Conservation (phyloP, 2,888 invertebrate species). For the Hypolimnas misippus region DNA sequence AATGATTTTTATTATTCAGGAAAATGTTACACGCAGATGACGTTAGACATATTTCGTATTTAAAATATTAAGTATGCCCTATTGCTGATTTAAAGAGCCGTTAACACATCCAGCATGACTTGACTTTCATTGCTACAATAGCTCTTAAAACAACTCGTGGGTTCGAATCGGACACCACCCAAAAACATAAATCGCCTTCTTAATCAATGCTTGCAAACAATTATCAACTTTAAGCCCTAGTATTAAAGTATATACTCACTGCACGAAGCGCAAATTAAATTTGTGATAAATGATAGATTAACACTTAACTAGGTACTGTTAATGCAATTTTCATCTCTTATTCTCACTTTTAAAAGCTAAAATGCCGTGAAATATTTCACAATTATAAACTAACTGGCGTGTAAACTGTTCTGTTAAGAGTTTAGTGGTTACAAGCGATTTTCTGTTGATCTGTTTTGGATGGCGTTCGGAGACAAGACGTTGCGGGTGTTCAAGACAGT, state of each 20-base stretch:
- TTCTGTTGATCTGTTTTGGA: conserved; percentile 28
- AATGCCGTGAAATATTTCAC: conserved; percentile 38
- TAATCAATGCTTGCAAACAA: neutral
- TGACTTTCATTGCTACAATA: conserved; percentile 39
- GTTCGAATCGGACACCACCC: conserved; percentile 26
- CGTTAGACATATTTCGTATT: no score
- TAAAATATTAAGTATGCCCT: neutral
- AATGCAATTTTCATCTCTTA: conserved; percentile 36
- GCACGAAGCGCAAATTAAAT: neutral
- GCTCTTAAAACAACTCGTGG: conserved; percentile 43
- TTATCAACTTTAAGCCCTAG: neutral
- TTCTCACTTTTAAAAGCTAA: conserved; percentile 37
- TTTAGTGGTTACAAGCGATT: conserved; percentile 26
- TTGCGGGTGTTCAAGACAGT: neutral
- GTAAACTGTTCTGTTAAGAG: conserved; percentile 33
- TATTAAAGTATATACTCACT: neutral
- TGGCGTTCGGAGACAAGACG: conserved; percentile 9
- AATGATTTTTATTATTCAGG: no score
- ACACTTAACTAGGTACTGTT: conserved; percentile 30
- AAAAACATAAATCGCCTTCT: neutral
- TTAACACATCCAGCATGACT: neutral
- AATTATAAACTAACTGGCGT: conserved; percentile 36
- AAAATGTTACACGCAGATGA: no score
- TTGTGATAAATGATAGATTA: conserved; percentile 28
- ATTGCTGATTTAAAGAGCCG: no score